Evolutionary conservation across 2,113 vertebrate species (phyloP), one percentile per base, ranked within the genome.

Genomic region (Hemicordylus capensis): DNA sequence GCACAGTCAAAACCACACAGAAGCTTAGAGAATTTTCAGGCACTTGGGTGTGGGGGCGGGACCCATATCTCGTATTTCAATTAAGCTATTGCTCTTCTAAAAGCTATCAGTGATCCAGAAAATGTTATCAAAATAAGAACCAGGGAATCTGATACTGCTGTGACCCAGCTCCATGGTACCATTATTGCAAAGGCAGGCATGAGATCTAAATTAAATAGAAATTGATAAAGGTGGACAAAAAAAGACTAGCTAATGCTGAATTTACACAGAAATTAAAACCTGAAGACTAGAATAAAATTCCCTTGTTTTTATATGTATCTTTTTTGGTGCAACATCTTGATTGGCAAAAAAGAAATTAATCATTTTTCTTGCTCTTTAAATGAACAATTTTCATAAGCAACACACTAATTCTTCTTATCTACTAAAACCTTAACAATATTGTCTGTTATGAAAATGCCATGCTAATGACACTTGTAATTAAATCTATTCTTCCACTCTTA

Each of bases 381-480:
- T 95, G 92, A 96, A 90, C 93, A 78, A 91, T 88, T 94, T 95
- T 95, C 94, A 84, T 89, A 90, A 90, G 85, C 91, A 93, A 83
- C 94, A 76, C 67, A 92, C 84, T 94, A 91, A 93, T 93, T 93
- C 94, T 86, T 94, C 89, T 95, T 93, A 89, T 92, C 93, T 95
- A 77, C 86, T 92, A 93, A 88, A 93, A 91, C 61, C 83, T 90
- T 95, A 94, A 95, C 95, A 95, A 90, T 93, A 95, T 90, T 80
- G 92, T 94, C 90, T 87, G 39, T 92, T 94, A 91, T 87, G 87
- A 73, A 85, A 92, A 91, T 78, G 89, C 90, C 84, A 74, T 95
- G 87, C 90, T 95, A 94, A 96, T 94, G 93, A 90, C 91, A 96
- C 84, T 84, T 95, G 92, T 95, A 95, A 96, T 96, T 96, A 96